Conservation (phyloP, 1,140 invertebrate species). For the Pygmarrhopalites habei region DNA sequence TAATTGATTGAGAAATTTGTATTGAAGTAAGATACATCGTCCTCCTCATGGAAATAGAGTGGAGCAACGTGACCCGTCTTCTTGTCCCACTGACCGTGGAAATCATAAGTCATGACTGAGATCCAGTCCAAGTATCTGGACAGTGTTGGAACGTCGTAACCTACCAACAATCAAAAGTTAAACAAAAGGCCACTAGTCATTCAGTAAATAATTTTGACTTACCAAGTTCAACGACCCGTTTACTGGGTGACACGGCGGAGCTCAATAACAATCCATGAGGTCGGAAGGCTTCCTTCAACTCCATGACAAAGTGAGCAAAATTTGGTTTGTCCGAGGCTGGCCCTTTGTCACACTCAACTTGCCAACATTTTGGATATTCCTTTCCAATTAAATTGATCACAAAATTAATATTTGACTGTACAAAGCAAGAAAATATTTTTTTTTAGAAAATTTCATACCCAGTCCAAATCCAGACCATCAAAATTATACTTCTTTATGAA, state of each 20-base stretch:
- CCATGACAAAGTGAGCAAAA: constrained; percentile 63
- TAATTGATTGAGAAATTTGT: constrained; percentile 48
- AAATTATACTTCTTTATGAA: constrained; percentile 46
- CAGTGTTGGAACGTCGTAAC: constrained; percentile 67
- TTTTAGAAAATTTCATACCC: too few species aligned
- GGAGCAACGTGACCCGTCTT: constrained; percentile 80
- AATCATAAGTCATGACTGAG: constrained; percentile 83
- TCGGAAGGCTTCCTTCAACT: constrained; percentile 65
- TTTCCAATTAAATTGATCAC: too few species aligned
- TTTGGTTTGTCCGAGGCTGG: constrained; percentile 52
- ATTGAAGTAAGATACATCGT: constrained; percentile 45
- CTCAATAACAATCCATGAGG: constrained; percentile 49
- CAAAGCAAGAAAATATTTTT: too few species aligned
- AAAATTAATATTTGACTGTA: not conserved
- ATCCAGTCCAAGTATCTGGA: constrained; percentile 74
- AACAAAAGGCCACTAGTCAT: too few species aligned
- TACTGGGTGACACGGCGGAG: constrained; percentile 54
- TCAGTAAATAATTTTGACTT: too few species aligned
- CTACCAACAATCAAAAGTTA: too few species aligned
- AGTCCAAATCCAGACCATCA: constrained; percentile 49
- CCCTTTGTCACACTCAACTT: constrained; percentile 55
- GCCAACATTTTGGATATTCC: constrained; percentile 58
- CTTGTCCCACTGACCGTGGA: constrained; percentile 81
- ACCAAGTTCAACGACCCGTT: constrained; percentile 46
- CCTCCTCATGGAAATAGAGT: constrained; percentile 59